Evolutionary conservation across 2,113 vertebrate genomes (phyloP).

Genomic region (zebrafish (Danio rerio)): DNA sequence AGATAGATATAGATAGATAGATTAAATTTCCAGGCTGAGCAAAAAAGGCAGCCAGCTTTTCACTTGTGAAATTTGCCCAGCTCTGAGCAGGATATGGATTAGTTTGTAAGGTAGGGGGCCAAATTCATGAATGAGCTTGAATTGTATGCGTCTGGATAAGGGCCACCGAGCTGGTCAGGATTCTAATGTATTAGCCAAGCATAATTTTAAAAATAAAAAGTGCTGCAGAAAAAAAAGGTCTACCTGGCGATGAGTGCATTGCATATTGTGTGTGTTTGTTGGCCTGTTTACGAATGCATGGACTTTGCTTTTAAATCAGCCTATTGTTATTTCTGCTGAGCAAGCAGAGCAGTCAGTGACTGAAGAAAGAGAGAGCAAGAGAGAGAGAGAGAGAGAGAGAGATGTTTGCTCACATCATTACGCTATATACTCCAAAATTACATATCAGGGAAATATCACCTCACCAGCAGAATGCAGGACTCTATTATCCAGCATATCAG

Average conservation of each 20-base stretch:
- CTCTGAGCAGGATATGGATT: background rate
- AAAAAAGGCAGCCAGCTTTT: background rate
- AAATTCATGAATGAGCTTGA: constrained; percentile 30
- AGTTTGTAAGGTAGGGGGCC: constrained; percentile 6
- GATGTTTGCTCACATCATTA: constrained; percentile 45
- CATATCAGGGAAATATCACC: constrained; percentile 49
- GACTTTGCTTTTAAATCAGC: constrained; percentile 42
- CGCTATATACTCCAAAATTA: constrained; percentile 51
- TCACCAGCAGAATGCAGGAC: constrained; percentile 17
- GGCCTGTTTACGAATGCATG: constrained; percentile 49
- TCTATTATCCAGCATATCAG: constrained; percentile 46
- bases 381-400: constrained; percentile 20
- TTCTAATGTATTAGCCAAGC: constrained; percentile 30
- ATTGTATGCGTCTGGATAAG: constrained; percentile 15
- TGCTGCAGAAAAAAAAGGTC: background rate
- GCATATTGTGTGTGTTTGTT: constrained; percentile 18
- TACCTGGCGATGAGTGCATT: background rate
- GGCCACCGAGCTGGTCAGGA: background rate
- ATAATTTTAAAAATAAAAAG: constrained; percentile 22
- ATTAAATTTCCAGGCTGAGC: background rate
- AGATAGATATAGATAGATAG: too few species aligned
- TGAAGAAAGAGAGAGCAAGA: constrained; percentile 10
- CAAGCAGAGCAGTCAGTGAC: constrained; percentile 40
- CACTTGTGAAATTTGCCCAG: background rate
- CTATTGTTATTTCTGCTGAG: constrained; percentile 54